Conservation (phyloP, 1,140 invertebrate species). For the Liolophura sinensis region DNA sequence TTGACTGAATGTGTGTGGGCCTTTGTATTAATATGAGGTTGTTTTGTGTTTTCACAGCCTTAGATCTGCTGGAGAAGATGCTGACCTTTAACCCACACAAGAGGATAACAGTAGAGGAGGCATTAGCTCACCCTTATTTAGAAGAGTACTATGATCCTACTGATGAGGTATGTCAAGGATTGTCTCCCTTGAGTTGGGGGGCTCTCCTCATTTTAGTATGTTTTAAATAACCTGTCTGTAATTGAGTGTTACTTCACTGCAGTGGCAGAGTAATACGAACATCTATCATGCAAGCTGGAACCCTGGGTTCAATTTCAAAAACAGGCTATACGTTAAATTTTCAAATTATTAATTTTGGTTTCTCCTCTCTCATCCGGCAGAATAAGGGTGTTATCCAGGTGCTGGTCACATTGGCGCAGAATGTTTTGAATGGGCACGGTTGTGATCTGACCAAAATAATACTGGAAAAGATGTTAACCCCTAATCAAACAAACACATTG, state of each 20-base stretch:
- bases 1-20: neutral
- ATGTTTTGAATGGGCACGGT: too few species aligned
- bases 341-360: too few species aligned
- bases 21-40: neutral
- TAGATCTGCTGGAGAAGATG: slow-evolving; percentile 98
- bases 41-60: slow-evolving; percentile 63
- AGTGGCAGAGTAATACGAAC: too few species aligned
- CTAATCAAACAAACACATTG: too few species aligned
- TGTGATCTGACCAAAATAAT: too few species aligned
- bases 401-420: too few species aligned
- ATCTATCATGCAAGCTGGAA: too few species aligned
- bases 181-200: slow-evolving; percentile 3
- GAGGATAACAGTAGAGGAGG: slow-evolving; percentile 95
- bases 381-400: too few species aligned
- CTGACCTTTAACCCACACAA: slow-evolving; percentile 98
- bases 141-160: slow-evolving; percentile 99
- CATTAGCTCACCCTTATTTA: slow-evolving; percentile 96
- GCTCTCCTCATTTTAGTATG: neutral
- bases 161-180: slow-evolving; percentile 80
- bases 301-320: too few species aligned
- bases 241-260: neutral
- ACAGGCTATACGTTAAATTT: too few species aligned
- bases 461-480: too few species aligned
- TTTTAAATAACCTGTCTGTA: neutral
- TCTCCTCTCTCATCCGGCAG: too few species aligned